phyloP scores from a whole-genome alignment of 2,113 vertebrate genomes.

The Halcyon senegalensis region DNA sequence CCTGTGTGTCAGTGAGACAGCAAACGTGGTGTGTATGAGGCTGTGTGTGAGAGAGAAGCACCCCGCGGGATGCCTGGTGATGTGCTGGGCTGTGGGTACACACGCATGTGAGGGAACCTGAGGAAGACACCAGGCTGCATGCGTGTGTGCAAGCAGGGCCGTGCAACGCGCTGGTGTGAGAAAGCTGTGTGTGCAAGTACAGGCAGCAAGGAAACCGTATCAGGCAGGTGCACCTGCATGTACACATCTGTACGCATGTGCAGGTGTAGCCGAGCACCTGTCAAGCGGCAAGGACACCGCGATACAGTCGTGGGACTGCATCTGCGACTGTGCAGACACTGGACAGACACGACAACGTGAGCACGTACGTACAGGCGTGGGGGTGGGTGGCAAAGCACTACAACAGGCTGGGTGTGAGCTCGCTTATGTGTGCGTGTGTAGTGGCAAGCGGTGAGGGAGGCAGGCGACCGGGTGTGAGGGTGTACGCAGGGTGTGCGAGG shows the following conservation, averaged over 20 bases:
- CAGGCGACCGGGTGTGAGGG: background rate
- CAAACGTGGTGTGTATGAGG: background rate
- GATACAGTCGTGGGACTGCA: fast-evolving
- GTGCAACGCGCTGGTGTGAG: background rate
- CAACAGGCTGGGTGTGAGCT: background rate
- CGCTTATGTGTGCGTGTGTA: fast-evolving
- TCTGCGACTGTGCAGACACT: background rate
- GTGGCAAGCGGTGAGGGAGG: background rate
- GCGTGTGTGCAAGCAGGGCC: background rate
- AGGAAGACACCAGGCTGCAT: background rate
- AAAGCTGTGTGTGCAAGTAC: background rate
- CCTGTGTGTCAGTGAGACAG: fast-evolving
- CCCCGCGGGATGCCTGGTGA: background rate
- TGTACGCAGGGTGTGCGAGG: background rate
- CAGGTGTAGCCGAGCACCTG: background rate
- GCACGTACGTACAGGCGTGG: background rate
- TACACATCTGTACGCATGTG: fast-evolving
- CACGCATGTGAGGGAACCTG: background rate
- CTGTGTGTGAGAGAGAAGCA: background rate
- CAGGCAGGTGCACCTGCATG: background rate
- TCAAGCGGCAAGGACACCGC: background rate
- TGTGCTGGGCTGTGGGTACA: background rate
- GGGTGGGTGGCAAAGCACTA: background rate
- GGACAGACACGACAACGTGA: background rate
- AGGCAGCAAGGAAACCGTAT: background rate